phyloP scores from a whole-genome alignment of 2,113 vertebrate species.

The Falco punctatus region DNA sequence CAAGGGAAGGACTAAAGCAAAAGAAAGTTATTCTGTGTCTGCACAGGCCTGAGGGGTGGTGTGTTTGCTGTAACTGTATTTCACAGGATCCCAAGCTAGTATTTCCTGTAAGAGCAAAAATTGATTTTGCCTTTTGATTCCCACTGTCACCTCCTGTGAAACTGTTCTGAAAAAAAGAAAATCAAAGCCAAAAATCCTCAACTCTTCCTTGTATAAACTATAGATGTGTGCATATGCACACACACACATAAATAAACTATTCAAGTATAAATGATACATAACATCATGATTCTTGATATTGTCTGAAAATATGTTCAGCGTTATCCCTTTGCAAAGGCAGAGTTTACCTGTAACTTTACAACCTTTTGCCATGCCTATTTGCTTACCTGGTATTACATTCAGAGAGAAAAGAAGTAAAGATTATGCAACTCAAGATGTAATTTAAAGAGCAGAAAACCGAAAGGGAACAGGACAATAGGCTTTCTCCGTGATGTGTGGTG shows the following conservation, averaged over 20 bases:
- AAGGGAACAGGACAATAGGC: neutral
- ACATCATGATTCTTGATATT: neutral
- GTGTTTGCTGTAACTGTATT: neutral
- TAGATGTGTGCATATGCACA: neutral
- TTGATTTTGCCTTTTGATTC: neutral
- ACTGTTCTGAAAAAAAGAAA: neutral
- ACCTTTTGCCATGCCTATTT: neutral
- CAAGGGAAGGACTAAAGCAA: neutral
- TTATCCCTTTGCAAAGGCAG: neutral
- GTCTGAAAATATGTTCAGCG: neutral
- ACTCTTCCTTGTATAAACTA: neutral
- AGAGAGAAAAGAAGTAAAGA: neutral
- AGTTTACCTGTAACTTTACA: neutral
- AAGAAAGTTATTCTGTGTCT: neutral
- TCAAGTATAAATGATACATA: neutral
- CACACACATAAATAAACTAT: neutral
- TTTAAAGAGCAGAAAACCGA: neutral
- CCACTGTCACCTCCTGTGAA: neutral
- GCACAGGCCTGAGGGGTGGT: neutral
- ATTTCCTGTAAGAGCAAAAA: conserved; percentile 23
- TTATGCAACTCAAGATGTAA: neutral
- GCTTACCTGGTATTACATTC: neutral
- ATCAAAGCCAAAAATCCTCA: neutral
- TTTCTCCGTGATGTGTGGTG: fast-evolving
- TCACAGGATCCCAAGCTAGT: neutral